phyloP scores from a whole-genome alignment of 2,113 vertebrate genomes.

The Seriola rivoliana region DNA sequence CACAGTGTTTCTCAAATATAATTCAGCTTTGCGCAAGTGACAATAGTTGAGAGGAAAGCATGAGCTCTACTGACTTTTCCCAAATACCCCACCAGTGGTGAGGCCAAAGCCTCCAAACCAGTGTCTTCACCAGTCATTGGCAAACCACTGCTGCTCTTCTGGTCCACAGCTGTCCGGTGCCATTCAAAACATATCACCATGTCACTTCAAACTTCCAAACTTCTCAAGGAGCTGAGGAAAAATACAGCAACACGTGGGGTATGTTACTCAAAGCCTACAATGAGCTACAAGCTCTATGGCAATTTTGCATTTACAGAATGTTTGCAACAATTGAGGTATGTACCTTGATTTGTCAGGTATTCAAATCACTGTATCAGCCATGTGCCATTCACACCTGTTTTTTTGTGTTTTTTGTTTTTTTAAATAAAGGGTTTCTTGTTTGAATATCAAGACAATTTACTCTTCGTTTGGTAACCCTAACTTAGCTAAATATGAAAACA shows the following conservation, averaged over 20 bases:
- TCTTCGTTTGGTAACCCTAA: no score
- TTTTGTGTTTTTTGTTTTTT: not conserved
- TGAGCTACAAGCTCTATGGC: not conserved
- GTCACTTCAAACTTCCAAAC: slow-evolving; percentile 82
- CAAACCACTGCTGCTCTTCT: slow-evolving; percentile 90
- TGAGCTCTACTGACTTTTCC: slow-evolving; percentile 98
- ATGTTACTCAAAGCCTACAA: slow-evolving; percentile 4
- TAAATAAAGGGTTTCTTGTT: not conserved
- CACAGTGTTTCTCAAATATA: slow-evolving; percentile 80
- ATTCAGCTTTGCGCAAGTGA: slow-evolving; percentile 94
- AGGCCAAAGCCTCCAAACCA: slow-evolving; percentile 93
- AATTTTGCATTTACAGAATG: not conserved
- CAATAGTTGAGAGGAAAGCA: slow-evolving; percentile 85
- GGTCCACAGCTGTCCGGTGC: slow-evolving; percentile 86
- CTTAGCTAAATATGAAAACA: not conserved
- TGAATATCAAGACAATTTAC: not conserved
- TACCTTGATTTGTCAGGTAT: not conserved
- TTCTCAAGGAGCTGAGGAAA: slow-evolving; percentile 84
- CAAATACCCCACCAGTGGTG: slow-evolving; percentile 96
- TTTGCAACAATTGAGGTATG: not conserved
- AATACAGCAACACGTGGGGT: slow-evolving; percentile 48
- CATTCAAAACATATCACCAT: slow-evolving; percentile 90
- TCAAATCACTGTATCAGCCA: not conserved
- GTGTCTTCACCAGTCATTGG: slow-evolving; percentile 93
- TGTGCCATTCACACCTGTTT: not conserved